Percentiles rank a stretch among this genome's conserved stretches.
Conservation (phyloP, 2,113 vertebrate species). For the Empidonax alnorum region DNA sequence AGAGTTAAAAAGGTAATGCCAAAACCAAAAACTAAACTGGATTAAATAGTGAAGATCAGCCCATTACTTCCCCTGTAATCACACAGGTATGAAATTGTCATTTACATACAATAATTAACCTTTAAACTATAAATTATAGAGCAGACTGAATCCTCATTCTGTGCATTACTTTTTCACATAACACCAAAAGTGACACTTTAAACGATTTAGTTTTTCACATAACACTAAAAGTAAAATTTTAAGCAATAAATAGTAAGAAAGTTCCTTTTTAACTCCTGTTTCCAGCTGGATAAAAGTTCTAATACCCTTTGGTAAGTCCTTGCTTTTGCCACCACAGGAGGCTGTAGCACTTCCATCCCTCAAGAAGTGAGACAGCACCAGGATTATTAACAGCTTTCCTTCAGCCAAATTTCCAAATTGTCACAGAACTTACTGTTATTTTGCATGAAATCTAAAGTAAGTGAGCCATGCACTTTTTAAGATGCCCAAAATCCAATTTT, state of each 20-base stretch:
- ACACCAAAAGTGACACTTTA: no score
- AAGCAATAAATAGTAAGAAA: background rate
- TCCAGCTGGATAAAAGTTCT: background rate
- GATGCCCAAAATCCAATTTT: slow-evolving; percentile 49
- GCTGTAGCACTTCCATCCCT: background rate
- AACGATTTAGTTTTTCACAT: background rate
- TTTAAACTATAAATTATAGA: background rate
- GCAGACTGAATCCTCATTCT: background rate
- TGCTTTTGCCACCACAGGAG: background rate
- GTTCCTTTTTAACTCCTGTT: background rate
- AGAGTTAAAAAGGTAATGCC: background rate
- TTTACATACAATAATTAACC: background rate
- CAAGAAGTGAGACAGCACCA: background rate
- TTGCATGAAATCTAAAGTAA: background rate
- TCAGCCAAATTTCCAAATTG: background rate
- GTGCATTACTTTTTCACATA: background rate
- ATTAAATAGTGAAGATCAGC: background rate
- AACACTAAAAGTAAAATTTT: background rate
- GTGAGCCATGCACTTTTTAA: background rate
- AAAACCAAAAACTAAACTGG: background rate
- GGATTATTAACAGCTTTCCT: background rate
- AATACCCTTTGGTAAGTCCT: background rate
- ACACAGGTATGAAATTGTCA: background rate
- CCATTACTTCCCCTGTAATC: background rate
- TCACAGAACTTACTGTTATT: background rate